These are phyloP conservation scores for Enteromius viviparus DNA, from an alignment of 2,797 vertebrate species.

Conservation along the genomic window DNA sequence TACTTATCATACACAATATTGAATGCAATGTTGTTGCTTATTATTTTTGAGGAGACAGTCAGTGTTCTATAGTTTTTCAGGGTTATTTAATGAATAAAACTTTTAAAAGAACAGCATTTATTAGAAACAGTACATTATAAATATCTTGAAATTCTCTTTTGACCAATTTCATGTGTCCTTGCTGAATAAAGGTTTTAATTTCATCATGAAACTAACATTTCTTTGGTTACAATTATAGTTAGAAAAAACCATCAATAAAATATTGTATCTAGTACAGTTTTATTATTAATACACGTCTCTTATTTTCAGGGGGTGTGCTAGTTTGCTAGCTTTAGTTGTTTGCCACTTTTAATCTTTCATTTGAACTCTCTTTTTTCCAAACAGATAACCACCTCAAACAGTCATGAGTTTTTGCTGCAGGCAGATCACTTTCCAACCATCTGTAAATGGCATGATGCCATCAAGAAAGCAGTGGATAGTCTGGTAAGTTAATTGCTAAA, in stretches of 20 bases:
- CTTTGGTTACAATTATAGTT: not conserved
- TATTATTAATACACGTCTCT: not conserved
- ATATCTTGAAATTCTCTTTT: not conserved
- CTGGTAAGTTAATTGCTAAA: slow-evolving; percentile 80
- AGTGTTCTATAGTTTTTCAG: not conserved
- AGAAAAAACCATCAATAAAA: not conserved
- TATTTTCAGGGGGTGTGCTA: not conserved
- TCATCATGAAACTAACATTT: not conserved
- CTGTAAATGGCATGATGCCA: slow-evolving; percentile 88
- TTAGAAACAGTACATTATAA: not conserved
- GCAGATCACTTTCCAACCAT: slow-evolving; percentile 84
- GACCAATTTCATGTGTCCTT: not conserved
- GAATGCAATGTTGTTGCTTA: not conserved
- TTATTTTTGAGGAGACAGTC: not conserved
- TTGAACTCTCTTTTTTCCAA: slow-evolving; percentile 34
- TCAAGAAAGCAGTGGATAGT: slow-evolving; percentile 85
- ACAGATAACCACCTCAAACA: slow-evolving; percentile 89
- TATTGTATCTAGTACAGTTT: not conserved
- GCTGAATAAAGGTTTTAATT: not conserved
- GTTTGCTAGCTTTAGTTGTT: not conserved
- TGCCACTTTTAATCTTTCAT: slow-evolving; percentile 71
- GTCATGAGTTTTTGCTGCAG: slow-evolving; percentile 91
- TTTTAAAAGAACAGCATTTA: not conserved
- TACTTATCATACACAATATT: not conserved
- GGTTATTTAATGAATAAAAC: not conserved